Conservation (phyloP, 2,888 invertebrate genomes). For the Lithophane semibrunnea region DNA sequence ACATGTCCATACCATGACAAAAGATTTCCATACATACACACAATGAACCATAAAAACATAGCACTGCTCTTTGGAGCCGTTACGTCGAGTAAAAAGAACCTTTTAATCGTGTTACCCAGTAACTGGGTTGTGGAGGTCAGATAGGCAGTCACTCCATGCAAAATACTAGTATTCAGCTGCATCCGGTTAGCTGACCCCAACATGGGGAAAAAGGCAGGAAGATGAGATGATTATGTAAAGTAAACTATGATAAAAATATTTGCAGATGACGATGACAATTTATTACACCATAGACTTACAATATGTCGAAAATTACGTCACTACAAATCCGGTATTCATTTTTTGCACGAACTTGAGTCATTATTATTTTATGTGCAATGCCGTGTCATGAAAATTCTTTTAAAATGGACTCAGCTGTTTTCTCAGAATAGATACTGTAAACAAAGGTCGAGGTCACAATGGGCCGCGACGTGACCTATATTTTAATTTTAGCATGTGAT, state of each 20-base stretch:
- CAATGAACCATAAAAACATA: not conserved
- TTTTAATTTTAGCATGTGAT: not conserved
- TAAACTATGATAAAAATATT: not conserved
- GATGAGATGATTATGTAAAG: not conserved
- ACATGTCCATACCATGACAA: not conserved
- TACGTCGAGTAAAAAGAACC: not conserved
- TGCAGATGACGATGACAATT: no score
- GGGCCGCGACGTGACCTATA: not conserved
- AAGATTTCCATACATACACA: not conserved
- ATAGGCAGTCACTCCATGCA: not conserved
- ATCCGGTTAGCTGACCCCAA: not conserved
- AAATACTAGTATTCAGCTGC: not conserved
- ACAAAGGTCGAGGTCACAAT: not conserved
- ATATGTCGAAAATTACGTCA: conserved; percentile 1
- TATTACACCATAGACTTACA: conserved; percentile 6
- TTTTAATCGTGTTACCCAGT: not conserved
- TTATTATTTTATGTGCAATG: not conserved
- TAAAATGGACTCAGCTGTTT: conserved; percentile 8
- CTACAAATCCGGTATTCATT: not conserved
- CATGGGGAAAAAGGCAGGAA: not conserved
- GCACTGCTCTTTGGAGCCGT: not conserved
- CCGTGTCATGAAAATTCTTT: conserved; percentile 15
- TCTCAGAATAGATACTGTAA: not conserved
- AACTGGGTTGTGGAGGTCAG: not conserved
- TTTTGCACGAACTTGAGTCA: conserved; percentile 1